phyloP scores from a whole-genome alignment of 2,113 vertebrate species.

The Neodon shergylaensis region DNA sequence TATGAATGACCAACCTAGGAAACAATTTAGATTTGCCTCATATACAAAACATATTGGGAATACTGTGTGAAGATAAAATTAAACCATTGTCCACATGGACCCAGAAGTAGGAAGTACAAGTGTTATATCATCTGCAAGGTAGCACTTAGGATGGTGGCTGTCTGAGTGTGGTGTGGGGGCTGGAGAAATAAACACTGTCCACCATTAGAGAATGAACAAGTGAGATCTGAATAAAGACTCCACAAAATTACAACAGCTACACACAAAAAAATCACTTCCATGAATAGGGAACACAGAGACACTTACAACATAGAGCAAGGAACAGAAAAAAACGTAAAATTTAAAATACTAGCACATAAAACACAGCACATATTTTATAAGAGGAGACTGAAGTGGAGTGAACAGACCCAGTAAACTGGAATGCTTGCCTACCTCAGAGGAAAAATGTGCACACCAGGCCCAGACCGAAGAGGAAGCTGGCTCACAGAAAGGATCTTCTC shows the following conservation, averaged over 20 bases:
- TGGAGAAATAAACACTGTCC: neutral
- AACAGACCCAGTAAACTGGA: no score
- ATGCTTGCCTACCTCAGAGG: fast-evolving
- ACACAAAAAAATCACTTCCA: neutral
- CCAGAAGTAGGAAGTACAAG: no score
- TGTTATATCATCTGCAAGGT: no score
- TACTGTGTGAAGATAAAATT: neutral
- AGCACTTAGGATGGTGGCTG: neutral
- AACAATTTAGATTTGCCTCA: neutral
- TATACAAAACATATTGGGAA: neutral
- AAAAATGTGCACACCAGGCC: neutral
- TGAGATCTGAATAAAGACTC: neutral
- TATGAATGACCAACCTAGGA: neutral
- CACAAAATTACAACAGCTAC: no score
- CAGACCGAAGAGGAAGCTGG: fast-evolving
- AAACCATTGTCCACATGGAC: neutral
- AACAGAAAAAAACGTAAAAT: no score
- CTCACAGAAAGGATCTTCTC: neutral
- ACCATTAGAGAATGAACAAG: neutral
- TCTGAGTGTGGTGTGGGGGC: neutral
- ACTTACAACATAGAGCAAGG: neutral
- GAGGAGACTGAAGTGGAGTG: neutral
- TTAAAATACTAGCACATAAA: neutral
- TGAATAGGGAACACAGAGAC: no score
- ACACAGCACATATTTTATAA: neutral